These are phyloP conservation scores for Piprites chloris DNA, from an alignment of 2,113 vertebrate genomes.

Conservation along the genomic window DNA sequence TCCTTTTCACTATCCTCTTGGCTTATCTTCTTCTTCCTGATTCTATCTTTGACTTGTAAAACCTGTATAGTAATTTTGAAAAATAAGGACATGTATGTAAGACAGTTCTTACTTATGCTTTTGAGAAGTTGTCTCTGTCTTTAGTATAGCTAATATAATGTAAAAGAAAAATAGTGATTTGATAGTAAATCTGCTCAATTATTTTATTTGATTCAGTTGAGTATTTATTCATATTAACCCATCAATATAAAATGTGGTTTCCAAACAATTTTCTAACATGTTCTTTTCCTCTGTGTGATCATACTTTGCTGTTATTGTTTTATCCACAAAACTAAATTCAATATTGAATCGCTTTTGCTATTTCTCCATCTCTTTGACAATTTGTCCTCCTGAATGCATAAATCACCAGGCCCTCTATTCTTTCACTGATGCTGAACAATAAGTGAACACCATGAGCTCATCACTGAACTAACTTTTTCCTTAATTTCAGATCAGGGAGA, in stretches of 20 bases:
- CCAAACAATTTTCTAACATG: background rate
- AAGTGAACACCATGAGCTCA: background rate
- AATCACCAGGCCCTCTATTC: background rate
- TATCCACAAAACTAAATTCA: background rate
- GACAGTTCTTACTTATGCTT: background rate
- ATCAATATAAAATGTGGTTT: background rate
- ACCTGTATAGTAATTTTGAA: background rate
- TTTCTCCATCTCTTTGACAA: background rate
- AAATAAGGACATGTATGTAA: background rate
- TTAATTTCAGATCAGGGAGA: background rate
- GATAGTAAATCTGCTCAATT: background rate
- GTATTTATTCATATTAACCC: background rate
- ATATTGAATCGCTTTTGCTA: background rate
- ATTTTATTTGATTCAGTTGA: background rate
- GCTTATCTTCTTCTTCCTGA: background rate
- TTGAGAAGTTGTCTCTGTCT: background rate
- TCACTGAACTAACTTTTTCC: background rate
- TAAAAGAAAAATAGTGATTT: background rate
- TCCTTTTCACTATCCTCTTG: background rate
- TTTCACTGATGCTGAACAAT: background rate
- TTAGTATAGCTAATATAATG: background rate
- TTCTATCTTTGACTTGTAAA: background rate
- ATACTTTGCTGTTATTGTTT: background rate
- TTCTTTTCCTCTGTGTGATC: background rate
- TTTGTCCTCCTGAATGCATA: background rate